A percentile compares a stretch with the other conserved stretches of the same genome.
These are phyloP conservation scores for Spheniscus mendiculus DNA, from an alignment of 2,113 vertebrate species.

Conservation along the genomic window DNA sequence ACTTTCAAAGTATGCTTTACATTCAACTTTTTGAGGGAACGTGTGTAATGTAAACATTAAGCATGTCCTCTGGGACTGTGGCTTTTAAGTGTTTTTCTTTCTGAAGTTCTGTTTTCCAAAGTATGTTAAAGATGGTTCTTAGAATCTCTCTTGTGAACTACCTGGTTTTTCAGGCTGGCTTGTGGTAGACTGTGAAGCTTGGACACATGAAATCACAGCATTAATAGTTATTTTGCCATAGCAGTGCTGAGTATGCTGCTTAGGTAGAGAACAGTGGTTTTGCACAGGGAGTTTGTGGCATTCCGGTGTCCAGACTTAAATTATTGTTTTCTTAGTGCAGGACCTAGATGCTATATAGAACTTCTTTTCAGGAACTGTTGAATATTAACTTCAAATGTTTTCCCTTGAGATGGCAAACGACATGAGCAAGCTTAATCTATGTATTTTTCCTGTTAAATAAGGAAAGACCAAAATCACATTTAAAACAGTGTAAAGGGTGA, in stretches of 20 bases:
- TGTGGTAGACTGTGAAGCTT: not conserved
- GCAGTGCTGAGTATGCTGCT: not conserved
- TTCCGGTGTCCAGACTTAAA: not conserved
- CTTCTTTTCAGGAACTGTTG: not conserved
- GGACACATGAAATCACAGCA: not conserved
- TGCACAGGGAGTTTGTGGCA: not conserved
- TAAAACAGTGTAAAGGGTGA: not conserved
- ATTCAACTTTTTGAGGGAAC: not conserved
- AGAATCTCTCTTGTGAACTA: not conserved
- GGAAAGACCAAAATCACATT: not conserved
- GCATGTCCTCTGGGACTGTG: not conserved
- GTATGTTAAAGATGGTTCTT: not conserved
- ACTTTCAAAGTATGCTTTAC: not conserved
- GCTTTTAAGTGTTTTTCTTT: not conserved
- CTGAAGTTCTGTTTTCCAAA: not conserved
- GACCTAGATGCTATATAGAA: not conserved
- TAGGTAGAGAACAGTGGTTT: not conserved
- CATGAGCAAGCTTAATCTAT: not conserved
- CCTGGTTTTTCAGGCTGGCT: not conserved
- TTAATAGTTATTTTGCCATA: not conserved
- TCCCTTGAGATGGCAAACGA: not conserved
- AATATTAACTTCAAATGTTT: not conserved
- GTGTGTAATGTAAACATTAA: not conserved
- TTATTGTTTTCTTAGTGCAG: not conserved
- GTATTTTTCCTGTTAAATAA: not conserved